These are phyloP conservation scores for Ochropleura leucogaster DNA, from an alignment of 2,888 invertebrate species.

Conservation along the genomic window DNA sequence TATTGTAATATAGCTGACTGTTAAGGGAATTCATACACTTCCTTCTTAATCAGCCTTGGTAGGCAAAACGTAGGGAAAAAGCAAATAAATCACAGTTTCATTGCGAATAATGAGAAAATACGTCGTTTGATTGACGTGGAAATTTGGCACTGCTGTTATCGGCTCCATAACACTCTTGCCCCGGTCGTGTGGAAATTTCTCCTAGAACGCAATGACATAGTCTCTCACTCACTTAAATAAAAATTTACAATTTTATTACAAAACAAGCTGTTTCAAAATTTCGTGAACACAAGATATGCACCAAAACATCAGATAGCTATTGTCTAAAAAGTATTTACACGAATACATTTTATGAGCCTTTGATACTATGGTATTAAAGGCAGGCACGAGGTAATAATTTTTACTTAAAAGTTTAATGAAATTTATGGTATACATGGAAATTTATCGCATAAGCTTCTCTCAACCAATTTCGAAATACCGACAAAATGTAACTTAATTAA, in stretches of 20 bases:
- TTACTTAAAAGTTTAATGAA: slow-evolving; percentile 71
- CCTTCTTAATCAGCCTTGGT: no score
- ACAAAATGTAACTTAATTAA: slow-evolving; percentile 61
- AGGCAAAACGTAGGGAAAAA: no score
- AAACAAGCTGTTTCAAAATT: background rate
- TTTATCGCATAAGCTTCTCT: slow-evolving; percentile 70
- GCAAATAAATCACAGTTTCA: no score
- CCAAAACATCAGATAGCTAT: slow-evolving; percentile 22
- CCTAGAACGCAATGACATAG: no score
- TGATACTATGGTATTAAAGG: slow-evolving; percentile 46
- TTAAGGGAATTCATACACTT: no score
- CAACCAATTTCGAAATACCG: slow-evolving; percentile 60
- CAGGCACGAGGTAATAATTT: slow-evolving; percentile 67
- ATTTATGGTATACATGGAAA: slow-evolving; percentile 72
- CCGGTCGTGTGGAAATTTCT: no score
- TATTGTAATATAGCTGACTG: no score
- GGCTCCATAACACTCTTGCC: no score
- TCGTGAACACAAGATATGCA: background rate
- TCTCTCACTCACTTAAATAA: no score
- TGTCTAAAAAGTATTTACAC: slow-evolving; percentile 32
- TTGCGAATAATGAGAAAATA: no score
- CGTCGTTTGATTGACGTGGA: no score
- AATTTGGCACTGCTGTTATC: no score
- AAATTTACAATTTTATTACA: background rate
- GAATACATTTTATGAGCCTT: slow-evolving; percentile 52